Evolutionary conservation across 2,113 vertebrate genomes (phyloP), one percentile per base, ranked within the genome.

Genomic region (Picathartes gymnocephalus): DNA sequence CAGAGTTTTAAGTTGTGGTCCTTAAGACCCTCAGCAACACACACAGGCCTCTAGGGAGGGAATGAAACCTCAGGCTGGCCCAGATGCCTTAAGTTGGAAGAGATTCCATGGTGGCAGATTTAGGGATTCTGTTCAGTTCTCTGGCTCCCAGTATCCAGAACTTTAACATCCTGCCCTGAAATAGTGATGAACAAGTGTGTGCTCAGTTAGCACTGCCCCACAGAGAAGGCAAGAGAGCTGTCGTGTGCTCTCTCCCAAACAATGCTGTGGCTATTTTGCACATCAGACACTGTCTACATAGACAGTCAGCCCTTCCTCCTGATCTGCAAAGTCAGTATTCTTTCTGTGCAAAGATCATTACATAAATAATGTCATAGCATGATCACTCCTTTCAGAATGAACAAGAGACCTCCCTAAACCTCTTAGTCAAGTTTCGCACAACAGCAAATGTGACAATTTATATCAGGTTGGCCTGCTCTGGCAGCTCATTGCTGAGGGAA

Each of bases 241-340:
- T 90, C 0, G 0, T 11, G 8, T 54, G 19, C 7, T 45, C n/a
- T 60, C 9, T 66, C 20, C 25, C 42, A 61, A 15, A 17, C 19
- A 40, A 5, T 4, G 4, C n/a, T n/a, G 13, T 6, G 16, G 3
- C 61, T 40, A 8, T 31, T 69, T 24, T 64, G 28, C 28, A 7
- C 15, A 24, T 54, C 47, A 54, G 40, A 39, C n/a, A 7, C 33
- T 45, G 33, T 48, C 50, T 72, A 20, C 13, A 23, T 5, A 86
- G 61, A 25, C 39, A 51, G 53, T 35, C 58, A 77, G 54, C 11
- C 10, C 33, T 81, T 54, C 35, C 16, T 44, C 47, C 51, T 66
- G 23, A 54, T 50, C 53, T 58, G n/a, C 9, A 62, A 58, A 74
- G 22, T 40, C 40, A 25, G 7, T 39, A 7, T 72, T 56, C 61